phyloP scores from a whole-genome alignment of 2,113 vertebrate species.

The Ceyx cyanopectus region DNA sequence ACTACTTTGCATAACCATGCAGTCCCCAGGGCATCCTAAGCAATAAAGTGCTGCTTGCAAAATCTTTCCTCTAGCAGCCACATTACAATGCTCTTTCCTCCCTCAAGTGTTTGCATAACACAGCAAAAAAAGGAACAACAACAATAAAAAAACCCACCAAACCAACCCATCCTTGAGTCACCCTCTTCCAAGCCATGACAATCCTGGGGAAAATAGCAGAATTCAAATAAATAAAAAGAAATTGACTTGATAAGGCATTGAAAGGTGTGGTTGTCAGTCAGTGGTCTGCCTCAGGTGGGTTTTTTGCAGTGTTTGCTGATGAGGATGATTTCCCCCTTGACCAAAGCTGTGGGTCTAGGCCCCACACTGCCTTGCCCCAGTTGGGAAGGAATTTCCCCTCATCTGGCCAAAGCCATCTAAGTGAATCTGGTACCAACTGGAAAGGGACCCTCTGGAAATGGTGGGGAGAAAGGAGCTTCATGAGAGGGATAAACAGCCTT shows the following conservation, averaged over 20 bases:
- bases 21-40: constrained; percentile 25
- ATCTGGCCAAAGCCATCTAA: neutral
- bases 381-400: neutral
- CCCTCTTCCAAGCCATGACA: neutral
- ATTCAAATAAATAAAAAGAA: neutral
- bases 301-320: neutral
- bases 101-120: neutral
- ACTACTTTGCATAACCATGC: constrained; percentile 43
- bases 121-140: neutral
- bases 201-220: neutral
- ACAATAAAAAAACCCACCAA: neutral
- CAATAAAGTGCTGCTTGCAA: constrained; percentile 49
- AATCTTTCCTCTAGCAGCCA: constrained; percentile 34
- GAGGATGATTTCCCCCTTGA: neutral
- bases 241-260: neutral
- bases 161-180: neutral
- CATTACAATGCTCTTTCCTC: neutral
- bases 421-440: neutral
- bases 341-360: neutral
- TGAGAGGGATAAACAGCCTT: neutral
- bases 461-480: neutral
- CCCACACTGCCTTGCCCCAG: neutral
- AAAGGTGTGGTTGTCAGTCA: rapidly evolving
- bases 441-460: neutral
- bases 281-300: neutral